Conservation (phyloP, 1,140 invertebrate genomes). For the Coenobita brevimanus region DNA sequence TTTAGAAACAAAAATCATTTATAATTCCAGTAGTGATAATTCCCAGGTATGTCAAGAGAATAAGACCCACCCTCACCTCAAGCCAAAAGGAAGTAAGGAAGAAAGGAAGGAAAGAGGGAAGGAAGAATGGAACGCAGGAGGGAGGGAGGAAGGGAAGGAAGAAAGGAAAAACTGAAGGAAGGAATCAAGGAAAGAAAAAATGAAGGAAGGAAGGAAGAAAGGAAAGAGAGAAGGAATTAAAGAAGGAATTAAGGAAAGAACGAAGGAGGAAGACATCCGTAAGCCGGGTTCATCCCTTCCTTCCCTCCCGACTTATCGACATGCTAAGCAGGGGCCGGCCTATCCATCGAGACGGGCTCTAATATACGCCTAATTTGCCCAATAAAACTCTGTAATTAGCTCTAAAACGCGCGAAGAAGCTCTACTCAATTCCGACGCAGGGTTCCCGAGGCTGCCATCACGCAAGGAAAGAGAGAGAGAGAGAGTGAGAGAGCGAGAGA, state of each 20-base stretch:
- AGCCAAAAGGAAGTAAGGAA: neutral
- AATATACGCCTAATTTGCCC: constrained; percentile 17
- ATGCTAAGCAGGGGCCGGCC: neutral
- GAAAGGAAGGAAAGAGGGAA: neutral
- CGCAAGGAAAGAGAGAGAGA: neutral
- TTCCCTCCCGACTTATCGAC: neutral
- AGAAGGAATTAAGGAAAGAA: neutral
- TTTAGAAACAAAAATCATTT: no score
- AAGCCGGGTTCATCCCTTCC: neutral
- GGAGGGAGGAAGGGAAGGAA: neutral
- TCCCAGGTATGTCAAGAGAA: no score
- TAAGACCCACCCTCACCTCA: no score
- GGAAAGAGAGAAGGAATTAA: neutral
- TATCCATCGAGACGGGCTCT: neutral
- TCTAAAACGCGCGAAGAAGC: constrained; percentile 1
- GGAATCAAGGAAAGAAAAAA: neutral
- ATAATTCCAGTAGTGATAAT: no score
- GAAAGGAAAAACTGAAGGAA: neutral
- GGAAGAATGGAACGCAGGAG: neutral
- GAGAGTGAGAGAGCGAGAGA: no score
- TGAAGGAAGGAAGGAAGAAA: neutral
- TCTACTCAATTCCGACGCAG: constrained; percentile 6
- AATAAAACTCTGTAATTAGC: constrained; percentile 15
- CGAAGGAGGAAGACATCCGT: neutral
- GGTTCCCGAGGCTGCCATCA: neutral